Conservation (phyloP, 2,797 vertebrate genomes). For the Sternarchorhynchus goeldii region DNA sequence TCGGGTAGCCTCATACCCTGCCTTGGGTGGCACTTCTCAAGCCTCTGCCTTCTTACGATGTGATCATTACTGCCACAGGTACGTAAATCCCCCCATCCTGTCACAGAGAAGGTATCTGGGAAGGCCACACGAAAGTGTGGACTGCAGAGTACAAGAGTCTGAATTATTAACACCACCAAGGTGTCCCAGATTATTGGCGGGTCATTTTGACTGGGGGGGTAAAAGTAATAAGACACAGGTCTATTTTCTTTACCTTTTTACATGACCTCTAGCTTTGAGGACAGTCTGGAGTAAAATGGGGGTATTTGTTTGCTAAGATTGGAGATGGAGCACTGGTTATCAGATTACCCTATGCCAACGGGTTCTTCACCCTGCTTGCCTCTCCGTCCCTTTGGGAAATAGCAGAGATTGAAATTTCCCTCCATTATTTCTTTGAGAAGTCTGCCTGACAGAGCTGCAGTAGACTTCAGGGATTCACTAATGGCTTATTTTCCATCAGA, state of each 20-base stretch:
- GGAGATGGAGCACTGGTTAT: background rate
- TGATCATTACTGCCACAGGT: background rate
- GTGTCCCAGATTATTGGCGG: background rate
- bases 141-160: background rate
- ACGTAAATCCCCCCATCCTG: background rate
- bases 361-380: background rate
- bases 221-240: background rate
- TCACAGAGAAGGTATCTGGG: background rate
- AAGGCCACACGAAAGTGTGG: constrained; percentile 8
- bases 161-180: constrained; percentile 6
- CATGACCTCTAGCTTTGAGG: background rate
- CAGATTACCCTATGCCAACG: background rate
- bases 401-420: background rate
- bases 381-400: background rate
- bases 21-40: constrained; percentile 11
- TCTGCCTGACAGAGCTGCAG: background rate
- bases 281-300: background rate
- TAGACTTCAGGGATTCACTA: constrained; percentile 5
- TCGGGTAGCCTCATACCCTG: background rate
- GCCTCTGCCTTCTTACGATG: constrained; percentile 20
- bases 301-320: background rate
- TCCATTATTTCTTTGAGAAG: background rate
- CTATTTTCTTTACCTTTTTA: background rate
- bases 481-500: background rate
- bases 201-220: background rate